Evolutionary conservation across 1,140 invertebrate species (phyloP).

Genomic region (Apis cerana): DNA sequence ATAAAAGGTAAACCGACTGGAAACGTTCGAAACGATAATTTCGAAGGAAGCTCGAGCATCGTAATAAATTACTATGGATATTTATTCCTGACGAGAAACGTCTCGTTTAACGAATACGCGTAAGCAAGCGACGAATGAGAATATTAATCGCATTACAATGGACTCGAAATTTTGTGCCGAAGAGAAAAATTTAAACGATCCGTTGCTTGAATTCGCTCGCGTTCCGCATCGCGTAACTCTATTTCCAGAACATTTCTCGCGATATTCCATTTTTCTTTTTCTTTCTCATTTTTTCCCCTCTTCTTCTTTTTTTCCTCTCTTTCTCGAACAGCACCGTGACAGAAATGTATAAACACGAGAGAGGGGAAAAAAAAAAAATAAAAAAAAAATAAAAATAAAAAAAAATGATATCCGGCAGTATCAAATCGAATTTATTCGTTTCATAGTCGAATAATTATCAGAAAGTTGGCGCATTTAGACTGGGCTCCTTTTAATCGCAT

Average conservation of each 20-base stretch:
- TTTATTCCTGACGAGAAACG: not conserved
- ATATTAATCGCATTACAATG: not conserved
- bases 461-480: conserved; percentile 8
- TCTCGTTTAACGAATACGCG: not conserved
- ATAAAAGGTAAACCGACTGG: not conserved
- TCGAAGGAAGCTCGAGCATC: not conserved
- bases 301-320: not conserved
- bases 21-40: not conserved
- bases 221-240: not conserved
- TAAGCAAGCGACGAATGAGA: not conserved
- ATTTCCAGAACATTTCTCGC: conserved; percentile 21
- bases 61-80: not conserved
- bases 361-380: not conserved
- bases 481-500: not conserved
- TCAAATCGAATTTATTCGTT: conserved; percentile 10
- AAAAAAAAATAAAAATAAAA: not conserved
- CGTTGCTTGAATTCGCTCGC: not conserved
- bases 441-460: conserved; percentile 27
- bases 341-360: not conserved
- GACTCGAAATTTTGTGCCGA: not conserved
- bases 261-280: not conserved
- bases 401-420: not conserved
- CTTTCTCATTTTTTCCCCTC: not conserved
- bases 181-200: not conserved
- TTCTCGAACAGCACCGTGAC: not conserved